A percentile compares a stretch with the other conserved stretches of the same genome.
Conservation (phyloP, 2,797 vertebrate genomes). For the Artibeus lituratus region DNA sequence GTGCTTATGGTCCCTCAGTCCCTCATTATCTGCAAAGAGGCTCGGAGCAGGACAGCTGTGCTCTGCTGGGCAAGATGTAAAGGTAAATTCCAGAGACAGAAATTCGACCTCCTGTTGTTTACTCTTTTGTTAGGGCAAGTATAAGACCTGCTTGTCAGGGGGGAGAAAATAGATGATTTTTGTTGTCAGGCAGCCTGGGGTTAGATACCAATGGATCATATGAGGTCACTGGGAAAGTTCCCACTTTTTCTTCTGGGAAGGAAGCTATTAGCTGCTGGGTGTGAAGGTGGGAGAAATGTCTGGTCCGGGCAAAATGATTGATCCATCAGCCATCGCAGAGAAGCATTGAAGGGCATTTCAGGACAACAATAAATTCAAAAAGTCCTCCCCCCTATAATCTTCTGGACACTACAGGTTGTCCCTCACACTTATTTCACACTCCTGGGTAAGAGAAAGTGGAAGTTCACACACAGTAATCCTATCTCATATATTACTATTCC, state of each 20-base stretch:
- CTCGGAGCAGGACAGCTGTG: not conserved
- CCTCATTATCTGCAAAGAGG: not conserved
- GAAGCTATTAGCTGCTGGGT: not conserved
- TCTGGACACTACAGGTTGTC: not conserved
- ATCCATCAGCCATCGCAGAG: not conserved
- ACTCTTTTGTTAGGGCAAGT: not conserved
- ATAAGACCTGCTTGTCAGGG: not conserved
- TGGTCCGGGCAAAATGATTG: not conserved
- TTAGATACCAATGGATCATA: not conserved
- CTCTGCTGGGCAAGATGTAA: rapidly evolving
- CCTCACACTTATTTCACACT: not conserved
- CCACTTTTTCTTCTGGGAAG: not conserved
- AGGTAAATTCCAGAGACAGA: not conserved
- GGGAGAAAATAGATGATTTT: not conserved
- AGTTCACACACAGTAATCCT: not conserved
- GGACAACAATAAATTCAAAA: not conserved
- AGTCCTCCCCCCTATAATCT: not conserved
- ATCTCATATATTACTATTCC: not conserved
- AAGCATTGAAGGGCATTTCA: not conserved
- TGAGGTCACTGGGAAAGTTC: not conserved
- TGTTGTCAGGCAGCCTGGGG: not conserved
- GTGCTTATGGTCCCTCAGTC: rapidly evolving
- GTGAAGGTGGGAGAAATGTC: not conserved
- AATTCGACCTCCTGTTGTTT: not conserved
- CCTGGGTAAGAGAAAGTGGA: not conserved